These are phyloP conservation scores for Phoenicopterus ruber DNA, from an alignment of 2,113 vertebrate genomes.

Conservation along the genomic window DNA sequence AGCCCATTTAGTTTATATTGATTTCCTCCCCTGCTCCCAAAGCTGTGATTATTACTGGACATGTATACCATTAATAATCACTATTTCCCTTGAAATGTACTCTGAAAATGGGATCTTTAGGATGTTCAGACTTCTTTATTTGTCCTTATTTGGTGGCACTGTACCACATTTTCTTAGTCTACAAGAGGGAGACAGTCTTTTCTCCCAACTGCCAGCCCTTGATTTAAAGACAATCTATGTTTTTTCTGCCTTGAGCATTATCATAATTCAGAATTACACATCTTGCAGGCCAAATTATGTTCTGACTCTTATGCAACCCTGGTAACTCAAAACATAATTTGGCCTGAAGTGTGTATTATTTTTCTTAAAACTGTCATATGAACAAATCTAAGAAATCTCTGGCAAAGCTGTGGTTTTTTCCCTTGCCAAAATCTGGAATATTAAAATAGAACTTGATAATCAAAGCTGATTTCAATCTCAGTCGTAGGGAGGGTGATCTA, in stretches of 20 bases:
- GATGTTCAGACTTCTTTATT: neutral
- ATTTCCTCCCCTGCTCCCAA: neutral
- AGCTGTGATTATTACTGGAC: neutral
- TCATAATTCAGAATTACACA: neutral
- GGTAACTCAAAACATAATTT: neutral
- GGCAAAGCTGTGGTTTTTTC: neutral
- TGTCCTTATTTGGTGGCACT: neutral
- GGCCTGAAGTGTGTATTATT: neutral
- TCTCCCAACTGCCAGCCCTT: neutral
- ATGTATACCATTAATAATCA: neutral
- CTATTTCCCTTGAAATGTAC: neutral
- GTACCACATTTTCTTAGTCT: neutral
- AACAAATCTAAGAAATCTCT: neutral
- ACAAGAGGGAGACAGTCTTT: neutral
- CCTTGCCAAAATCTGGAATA: neutral
- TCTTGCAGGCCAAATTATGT: neutral
- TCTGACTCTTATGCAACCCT: neutral
- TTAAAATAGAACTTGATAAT: neutral
- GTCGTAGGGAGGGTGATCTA: neutral
- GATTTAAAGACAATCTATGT: neutral
- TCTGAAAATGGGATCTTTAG: neutral
- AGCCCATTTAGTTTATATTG: neutral
- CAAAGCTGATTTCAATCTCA: neutral
- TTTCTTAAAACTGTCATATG: neutral
- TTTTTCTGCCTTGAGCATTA: neutral